These are phyloP conservation scores for Octomys mimax DNA, from an alignment of 2,797 vertebrate genomes.

Conservation along the genomic window DNA sequence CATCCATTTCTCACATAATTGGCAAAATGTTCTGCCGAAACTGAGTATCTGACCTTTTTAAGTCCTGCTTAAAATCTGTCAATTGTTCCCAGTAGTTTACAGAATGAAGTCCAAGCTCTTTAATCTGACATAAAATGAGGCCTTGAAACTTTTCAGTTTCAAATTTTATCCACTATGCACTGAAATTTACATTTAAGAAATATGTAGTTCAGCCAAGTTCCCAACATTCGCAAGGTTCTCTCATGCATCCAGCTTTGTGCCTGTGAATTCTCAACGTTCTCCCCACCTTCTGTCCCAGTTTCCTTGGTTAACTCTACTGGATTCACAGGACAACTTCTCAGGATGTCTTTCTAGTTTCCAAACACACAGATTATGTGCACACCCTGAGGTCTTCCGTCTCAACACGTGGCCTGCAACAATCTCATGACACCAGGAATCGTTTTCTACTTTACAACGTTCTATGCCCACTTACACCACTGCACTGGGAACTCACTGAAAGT, in stretches of 20 bases:
- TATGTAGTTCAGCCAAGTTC: neutral
- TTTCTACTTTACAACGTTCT: neutral
- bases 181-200: conserved; percentile 23
- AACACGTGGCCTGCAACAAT: neutral
- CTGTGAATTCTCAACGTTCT: neutral
- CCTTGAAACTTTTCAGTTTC: neutral
- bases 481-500: neutral
- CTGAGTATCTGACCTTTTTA: conserved; percentile 27
- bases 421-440: neutral
- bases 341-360: neutral
- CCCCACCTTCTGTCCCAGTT: neutral
- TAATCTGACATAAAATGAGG: conserved; percentile 33
- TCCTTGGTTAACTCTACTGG: neutral
- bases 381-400: neutral
- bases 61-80: conserved; percentile 24
- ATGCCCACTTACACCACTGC: neutral
- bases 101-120: conserved; percentile 53
- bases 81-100: neutral
- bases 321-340: neutral
- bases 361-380: neutral
- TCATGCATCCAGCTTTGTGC: neutral
- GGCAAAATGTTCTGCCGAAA: conserved; percentile 2
- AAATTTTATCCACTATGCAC: neutral
- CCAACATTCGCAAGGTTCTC: neutral
- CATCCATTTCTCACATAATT: neutral